A percentile compares a stretch with the other conserved stretches of the same genome.
Conservation (phyloP, 92 coral and sea anemone genomes). For the Actinernus sp. region DNA sequence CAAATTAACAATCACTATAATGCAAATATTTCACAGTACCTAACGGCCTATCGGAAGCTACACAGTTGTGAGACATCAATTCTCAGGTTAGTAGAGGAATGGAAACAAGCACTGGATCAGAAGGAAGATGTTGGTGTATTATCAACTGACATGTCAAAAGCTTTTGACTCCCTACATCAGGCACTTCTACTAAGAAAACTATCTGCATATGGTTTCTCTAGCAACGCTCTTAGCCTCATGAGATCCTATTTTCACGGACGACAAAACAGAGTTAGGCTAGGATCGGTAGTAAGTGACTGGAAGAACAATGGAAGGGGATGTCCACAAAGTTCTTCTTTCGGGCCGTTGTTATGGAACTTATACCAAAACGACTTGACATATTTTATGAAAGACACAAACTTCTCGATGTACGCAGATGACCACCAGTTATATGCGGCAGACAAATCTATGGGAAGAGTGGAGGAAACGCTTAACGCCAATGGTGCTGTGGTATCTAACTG, state of each 20-base stretch:
- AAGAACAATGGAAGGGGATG: constrained; percentile 30
- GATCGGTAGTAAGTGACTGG: constrained; percentile 11
- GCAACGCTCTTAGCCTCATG: constrained; percentile 13
- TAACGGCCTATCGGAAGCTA: constrained; percentile 16
- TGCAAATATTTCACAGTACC: background rate
- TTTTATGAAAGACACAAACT: background rate
- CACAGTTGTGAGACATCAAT: constrained; percentile 41
- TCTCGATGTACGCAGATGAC: constrained; percentile 35
- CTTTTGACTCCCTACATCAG: constrained; percentile 53
- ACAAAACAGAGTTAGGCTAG: constrained; percentile 31
- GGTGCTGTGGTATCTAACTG: constrained; percentile 26
- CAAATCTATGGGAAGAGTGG: background rate
- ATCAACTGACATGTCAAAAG: constrained; percentile 59
- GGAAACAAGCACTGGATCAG: constrained; percentile 44
- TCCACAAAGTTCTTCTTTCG: constrained; percentile 56
- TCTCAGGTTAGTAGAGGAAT: constrained; percentile 32
- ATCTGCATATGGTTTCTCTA: constrained; percentile 40
- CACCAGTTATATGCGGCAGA: constrained; percentile 33
- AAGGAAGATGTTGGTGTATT: constrained; percentile 21
- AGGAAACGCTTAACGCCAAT: constrained; percentile 15
- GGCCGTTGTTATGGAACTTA: constrained; percentile 56
- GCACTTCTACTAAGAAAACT: constrained; percentile 32
- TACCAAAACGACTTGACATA: constrained; percentile 28
- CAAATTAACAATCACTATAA: constrained; percentile 17
- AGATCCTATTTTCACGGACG: constrained; percentile 24